phyloP scores from a whole-genome alignment of 2,888 invertebrate genomes.

The Plebejus anna region DNA sequence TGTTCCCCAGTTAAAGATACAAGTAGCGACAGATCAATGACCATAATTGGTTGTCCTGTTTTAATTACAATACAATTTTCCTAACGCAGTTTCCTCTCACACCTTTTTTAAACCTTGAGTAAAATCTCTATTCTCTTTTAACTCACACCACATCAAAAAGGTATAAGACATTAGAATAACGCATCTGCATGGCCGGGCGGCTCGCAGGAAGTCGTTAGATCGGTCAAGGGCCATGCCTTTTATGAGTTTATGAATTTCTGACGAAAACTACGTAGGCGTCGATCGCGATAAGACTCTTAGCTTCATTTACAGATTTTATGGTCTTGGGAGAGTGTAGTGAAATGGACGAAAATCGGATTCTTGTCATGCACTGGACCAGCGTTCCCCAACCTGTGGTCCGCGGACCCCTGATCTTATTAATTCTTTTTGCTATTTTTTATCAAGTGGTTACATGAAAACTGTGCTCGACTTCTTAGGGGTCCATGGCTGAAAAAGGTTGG shows the following conservation, averaged over 20 bases:
- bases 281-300: constrained; percentile 1
- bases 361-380: background rate
- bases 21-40: too few species aligned
- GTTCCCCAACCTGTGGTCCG: too few species aligned
- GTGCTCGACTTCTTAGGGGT: too few species aligned
- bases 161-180: constrained; percentile 36
- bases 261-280: constrained; percentile 30
- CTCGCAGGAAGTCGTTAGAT: constrained; percentile 44
- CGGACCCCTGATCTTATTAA: too few species aligned
- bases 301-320: constrained; percentile 13
- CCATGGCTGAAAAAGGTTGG: too few species aligned
- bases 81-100: too few species aligned
- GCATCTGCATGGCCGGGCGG: constrained; percentile 56
- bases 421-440: too few species aligned
- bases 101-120: background rate
- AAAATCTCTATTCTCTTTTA: background rate
- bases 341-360: background rate
- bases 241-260: constrained; percentile 44
- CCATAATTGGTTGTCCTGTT: too few species aligned
- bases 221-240: constrained; percentile 56
- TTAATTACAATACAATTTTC: too few species aligned
- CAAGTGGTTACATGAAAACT: too few species aligned
- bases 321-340: background rate
- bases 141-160: background rate
- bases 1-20: too few species aligned